These are phyloP conservation scores for Cyrtorhinus lividipennis DNA, from an alignment of 1,140 invertebrate species.

Conservation along the genomic window DNA sequence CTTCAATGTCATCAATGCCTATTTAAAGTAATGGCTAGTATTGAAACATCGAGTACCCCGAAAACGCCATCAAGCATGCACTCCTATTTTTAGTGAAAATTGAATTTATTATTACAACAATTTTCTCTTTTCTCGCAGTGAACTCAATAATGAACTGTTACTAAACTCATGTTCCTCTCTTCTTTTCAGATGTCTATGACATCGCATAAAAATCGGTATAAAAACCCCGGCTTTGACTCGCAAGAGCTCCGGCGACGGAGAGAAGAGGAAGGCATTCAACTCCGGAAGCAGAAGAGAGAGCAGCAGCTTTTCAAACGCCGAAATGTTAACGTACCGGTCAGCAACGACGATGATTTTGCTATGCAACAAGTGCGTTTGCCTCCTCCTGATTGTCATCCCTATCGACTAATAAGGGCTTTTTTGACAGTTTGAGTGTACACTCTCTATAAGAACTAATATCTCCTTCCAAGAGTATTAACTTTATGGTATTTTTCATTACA, in stretches of 20 bases:
- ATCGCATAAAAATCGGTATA: conserved; percentile 84
- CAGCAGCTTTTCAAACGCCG: conserved; percentile 81
- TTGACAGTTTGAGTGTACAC: not conserved
- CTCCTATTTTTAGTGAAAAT: not conserved
- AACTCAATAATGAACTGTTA: not conserved
- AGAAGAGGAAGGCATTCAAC: conserved; percentile 91
- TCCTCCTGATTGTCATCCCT: not conserved
- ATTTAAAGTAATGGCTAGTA: no score
- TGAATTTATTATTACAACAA: not conserved
- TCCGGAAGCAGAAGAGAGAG: conserved; percentile 90
- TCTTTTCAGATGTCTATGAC: conserved; percentile 51
- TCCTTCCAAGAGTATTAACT: not conserved
- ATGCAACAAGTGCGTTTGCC: conserved; percentile 26
- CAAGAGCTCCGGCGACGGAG: conserved; percentile 78
- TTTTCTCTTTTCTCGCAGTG: not conserved
- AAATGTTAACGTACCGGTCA: conserved; percentile 54
- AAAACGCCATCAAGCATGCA: no score
- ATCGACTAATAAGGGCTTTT: no score
- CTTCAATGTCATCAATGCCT: not conserved
- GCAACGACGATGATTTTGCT: conserved; percentile 32
- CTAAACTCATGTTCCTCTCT: not conserved
- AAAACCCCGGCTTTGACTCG: conserved; percentile 83
- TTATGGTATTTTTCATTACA: conserved; percentile 3
- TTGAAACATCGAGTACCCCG: not conserved
- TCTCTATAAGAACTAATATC: not conserved